Evolutionary conservation across 1,140 invertebrate genomes (phyloP), one percentile per base, ranked within the genome.

Genomic region (Chironomus tepperi): DNA sequence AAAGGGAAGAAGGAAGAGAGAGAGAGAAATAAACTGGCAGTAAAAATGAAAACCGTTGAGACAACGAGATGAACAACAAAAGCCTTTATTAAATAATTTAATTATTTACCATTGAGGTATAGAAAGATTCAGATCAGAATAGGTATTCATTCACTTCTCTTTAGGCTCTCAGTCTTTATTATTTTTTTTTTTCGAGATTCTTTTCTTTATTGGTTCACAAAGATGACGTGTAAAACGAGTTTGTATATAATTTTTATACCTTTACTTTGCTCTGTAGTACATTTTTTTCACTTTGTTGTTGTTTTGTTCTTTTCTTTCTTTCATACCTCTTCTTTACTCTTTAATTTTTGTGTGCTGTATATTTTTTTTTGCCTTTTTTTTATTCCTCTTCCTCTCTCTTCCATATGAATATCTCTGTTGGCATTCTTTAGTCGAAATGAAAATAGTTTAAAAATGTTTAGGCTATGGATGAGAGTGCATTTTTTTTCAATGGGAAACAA

Each of bases 191-290:
- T 70, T 70, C 10, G 10, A 70, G 65, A 70, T 70, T 70, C 65
- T 70, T n/a, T 70, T 70, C 65, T 70, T 70, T 21, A 70, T 21
- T 70, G 16, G 16, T 21, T 70, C 19, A 18, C 18, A 18, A 70
- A 70, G 65, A 70, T 70, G 65, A 70, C 65, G 65, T 70, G 65
- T 70, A 18, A 70, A 70, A 70, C 65, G 65, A 70, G 65, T 70
- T 70, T 70, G 9, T 70, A 34, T 34, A 34, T 34, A 34, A 34
- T 70, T 18, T 19, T 18, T 70, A 19, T 67, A 12, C 43, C 47
- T 57, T 57, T 7, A 8, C 65, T 70, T 18, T 70, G 3, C 18
- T 70, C 10, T 19, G 9, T 70, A 70, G 18, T 16, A 57, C 65
- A 70, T 70, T 18, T 70, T 70, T 70, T 19, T 70, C 18, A 9